Conservation (phyloP, 2,113 vertebrate genomes). For the Haemorhous mexicanus region DNA sequence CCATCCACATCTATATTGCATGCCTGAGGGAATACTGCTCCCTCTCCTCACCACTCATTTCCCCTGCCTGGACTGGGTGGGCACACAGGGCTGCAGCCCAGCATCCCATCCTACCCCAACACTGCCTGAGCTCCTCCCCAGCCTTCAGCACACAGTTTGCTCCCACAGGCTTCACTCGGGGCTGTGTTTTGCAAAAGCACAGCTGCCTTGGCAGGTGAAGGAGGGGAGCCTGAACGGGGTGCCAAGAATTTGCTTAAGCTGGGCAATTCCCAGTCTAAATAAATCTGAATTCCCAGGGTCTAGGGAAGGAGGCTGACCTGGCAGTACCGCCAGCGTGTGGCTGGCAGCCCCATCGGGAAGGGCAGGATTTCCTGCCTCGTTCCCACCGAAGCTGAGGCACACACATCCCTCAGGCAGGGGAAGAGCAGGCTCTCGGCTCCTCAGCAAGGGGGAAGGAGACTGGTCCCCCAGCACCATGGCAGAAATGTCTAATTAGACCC, state of each 20-base stretch:
- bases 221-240: fast-evolving
- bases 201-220: background rate
- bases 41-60: background rate
- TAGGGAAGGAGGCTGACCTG: background rate
- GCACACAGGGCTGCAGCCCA: background rate
- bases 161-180: fast-evolving
- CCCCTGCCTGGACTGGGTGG: fast-evolving
- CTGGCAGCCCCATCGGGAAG: background rate
- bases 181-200: background rate
- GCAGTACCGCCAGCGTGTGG: fast-evolving
- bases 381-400: background rate
- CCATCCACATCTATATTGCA: fast-evolving
- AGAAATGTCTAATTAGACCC: constrained; percentile 5
- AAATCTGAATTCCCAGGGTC: background rate
- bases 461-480: background rate
- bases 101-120: fast-evolving
- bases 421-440: background rate
- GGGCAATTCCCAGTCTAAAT: background rate
- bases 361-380: fast-evolving
- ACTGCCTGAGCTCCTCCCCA: background rate
- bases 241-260: background rate
- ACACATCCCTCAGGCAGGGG: background rate
- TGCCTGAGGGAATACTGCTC: background rate
- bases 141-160: background rate
- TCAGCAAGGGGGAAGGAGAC: fast-evolving